Evolutionary conservation across 2,113 vertebrate species (phyloP).

Genomic region (Dryoscopus gambensis): DNA sequence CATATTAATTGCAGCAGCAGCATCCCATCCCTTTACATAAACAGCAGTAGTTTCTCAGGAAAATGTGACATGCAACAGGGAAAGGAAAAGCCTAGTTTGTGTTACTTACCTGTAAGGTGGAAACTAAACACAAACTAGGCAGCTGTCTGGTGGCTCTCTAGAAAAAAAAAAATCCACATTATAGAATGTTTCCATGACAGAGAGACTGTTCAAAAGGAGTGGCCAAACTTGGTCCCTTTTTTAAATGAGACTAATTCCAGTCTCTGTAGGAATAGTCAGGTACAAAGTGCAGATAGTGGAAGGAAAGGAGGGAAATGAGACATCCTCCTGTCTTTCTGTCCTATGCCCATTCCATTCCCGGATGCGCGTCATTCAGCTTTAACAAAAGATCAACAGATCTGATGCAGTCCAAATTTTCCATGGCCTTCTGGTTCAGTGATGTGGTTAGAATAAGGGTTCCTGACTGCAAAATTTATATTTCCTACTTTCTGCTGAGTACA

Average conservation of each 20-base stretch:
- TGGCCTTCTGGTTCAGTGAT: not conserved
- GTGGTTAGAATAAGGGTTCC: not conserved
- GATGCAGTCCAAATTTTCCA: not conserved
- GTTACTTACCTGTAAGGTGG: not conserved
- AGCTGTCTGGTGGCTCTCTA: not conserved
- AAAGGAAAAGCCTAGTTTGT: not conserved
- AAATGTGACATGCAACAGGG: not conserved
- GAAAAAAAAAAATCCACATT: not conserved
- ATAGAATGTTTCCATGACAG: not conserved
- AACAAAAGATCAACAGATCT: not conserved
- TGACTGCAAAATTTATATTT: not conserved
- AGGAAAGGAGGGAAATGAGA: not conserved
- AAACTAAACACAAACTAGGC: slow-evolving; percentile 23
- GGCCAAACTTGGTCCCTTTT: not conserved
- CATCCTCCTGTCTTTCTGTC: not conserved
- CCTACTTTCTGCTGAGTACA: not conserved
- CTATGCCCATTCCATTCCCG: not conserved
- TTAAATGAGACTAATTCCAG: not conserved
- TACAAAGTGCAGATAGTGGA: not conserved
- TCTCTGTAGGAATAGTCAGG: not conserved
- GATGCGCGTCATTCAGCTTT: not conserved
- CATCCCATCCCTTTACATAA: slow-evolving; percentile 28
- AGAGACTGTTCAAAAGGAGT: not conserved
- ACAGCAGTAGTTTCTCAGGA: slow-evolving; percentile 42
- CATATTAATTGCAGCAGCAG: slow-evolving; percentile 49